Base-by-base conservation (phyloP, 2,888 invertebrate species). In the Spisula solida region DNA sequence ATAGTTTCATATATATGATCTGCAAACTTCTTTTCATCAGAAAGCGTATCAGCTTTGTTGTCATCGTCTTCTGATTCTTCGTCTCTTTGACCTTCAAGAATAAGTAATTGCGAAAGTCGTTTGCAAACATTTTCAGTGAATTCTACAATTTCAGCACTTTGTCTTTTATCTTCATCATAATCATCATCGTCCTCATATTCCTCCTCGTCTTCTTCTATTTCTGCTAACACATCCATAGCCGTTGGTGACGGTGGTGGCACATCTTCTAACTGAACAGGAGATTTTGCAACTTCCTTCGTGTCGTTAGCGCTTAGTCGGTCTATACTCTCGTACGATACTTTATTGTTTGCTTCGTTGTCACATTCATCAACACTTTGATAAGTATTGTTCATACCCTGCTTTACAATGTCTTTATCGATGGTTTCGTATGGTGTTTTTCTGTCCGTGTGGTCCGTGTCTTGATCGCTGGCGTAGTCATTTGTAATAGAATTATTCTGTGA, bases 161-260 rank as follows among this genome's bases (percentile, higher is more conserved):
- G 55, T 86, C 87, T 89, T 29, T 90, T 89, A n/a, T 92, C 88
- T 82, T 92, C 92, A 20, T 87, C 85, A 41, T 82, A 82, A 0
- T 89, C 87, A 20, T 90, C 81, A 29, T 86, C 87, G 56, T 91
- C 86, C 0, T 85, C 87, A 25, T 82, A 85, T 31, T 91, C 87
- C 79, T 93, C 90, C 34, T 91, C 90, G 25, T 93, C 92, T 14
- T 93, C 90, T 88, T 92, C 94, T 4, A 75, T 18, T 60, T 91
- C 91, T 25, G 83, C 89, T 31, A 95, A 84, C 25, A 87, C 85
- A 12, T 93, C 93, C 89, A 94, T 92, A 0, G 93, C 92, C 1
- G 92, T 86, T 10, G 95, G 95, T 83, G 94, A 94, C 6, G 95
- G 94, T 16, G 95, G 95, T 16, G 95, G 95, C 0, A 94, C 94